Evolutionary conservation across 2,113 vertebrate species (phyloP).

Genomic region (Azemiops feae): DNA sequence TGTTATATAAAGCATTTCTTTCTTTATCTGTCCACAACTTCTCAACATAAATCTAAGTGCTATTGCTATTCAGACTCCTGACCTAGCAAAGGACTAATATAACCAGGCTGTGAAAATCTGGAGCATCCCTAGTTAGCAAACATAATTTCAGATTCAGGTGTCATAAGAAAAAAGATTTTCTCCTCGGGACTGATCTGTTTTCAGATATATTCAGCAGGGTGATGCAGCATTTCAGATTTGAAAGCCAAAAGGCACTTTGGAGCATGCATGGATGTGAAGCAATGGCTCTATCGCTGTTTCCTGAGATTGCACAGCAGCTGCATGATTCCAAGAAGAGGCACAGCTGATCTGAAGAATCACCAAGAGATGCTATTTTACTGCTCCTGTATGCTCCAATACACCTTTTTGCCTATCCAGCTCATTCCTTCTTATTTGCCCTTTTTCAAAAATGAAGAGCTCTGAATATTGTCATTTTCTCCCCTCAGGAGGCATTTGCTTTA

Average conservation of each 20-base stretch:
- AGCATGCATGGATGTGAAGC: neutral
- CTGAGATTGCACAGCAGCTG: neutral
- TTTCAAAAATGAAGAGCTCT: neutral
- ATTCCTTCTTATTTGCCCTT: neutral
- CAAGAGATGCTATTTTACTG: neutral
- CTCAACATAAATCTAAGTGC: neutral
- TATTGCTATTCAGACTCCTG: neutral
- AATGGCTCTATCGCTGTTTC: neutral
- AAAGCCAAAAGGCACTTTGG: neutral
- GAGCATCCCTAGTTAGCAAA: neutral
- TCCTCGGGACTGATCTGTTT: neutral
- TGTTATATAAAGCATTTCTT: neutral
- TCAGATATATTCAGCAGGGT: neutral
- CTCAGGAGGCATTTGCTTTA: neutral
- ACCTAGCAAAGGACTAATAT: neutral
- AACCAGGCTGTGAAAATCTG: neutral
- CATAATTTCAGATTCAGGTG: neutral
- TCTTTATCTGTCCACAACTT: neutral
- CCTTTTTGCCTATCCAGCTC: neutral
- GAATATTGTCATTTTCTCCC: neutral
- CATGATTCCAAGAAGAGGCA: neutral
- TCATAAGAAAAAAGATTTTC: neutral
- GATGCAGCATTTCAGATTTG: neutral
- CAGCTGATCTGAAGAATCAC: neutral
- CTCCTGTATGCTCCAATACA: neutral